These are phyloP conservation scores for Plodia interpunctella DNA, from an alignment of 1,140 invertebrate genomes.

Conservation along the genomic window DNA sequence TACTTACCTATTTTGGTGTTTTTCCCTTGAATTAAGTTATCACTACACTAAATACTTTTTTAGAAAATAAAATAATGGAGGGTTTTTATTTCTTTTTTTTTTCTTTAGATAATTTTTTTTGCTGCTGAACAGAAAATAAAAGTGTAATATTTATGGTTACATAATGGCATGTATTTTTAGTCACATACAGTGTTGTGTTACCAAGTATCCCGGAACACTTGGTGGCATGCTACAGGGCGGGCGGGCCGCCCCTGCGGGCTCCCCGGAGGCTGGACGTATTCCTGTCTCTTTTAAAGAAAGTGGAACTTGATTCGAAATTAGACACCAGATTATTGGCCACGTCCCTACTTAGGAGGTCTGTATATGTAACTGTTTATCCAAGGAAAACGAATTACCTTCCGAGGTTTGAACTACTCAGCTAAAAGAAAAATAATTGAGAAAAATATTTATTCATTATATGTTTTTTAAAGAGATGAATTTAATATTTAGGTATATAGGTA, in stretches of 20 bases:
- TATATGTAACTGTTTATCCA: no score
- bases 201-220: constrained; percentile 72
- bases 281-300: constrained; percentile 75
- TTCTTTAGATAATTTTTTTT: constrained; percentile 13
- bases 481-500: no score
- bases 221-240: constrained; percentile 72
- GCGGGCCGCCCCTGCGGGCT: constrained; percentile 50
- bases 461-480: no score
- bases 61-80: neutral
- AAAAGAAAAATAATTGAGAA: no score
- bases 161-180: constrained; percentile 1
- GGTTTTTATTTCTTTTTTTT: constrained; percentile 15
- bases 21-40: no score
- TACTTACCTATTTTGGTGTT: no score
- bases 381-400: no score
- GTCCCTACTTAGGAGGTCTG: constrained; percentile 76
- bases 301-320: constrained; percentile 68
- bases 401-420: no score
- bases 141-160: no score
- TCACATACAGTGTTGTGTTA: constrained; percentile 35
- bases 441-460: no score
- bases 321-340: constrained; percentile 74
- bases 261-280: constrained; percentile 75
- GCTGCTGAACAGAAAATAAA: no score
- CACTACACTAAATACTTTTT: neutral